phyloP scores from a whole-genome alignment of 2,113 vertebrate genomes.

The Hippocampus mohnikei region DNA sequence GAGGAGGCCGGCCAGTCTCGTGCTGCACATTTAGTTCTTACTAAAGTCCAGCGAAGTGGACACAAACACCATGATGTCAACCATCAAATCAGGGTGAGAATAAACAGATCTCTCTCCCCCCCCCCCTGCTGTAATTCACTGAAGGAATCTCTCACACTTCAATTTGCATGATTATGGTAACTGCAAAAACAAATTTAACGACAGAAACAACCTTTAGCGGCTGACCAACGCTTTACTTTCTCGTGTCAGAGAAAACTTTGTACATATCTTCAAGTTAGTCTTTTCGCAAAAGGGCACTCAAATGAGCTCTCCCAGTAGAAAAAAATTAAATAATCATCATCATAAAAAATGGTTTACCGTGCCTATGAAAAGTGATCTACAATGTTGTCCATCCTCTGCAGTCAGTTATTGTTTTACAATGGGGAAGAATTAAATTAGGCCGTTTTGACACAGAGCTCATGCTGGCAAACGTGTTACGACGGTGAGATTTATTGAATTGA shows the following conservation, averaged over 20 bases:
- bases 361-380: background rate
- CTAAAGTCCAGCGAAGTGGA: conserved; percentile 86
- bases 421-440: background rate
- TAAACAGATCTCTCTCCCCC: background rate
- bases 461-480: background rate
- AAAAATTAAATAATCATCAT: background rate
- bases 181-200: background rate
- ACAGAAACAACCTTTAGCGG: background rate
- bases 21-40: conserved; percentile 84
- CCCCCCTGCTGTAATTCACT: background rate
- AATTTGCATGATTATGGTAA: background rate
- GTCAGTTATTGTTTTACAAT: conserved; percentile 1
- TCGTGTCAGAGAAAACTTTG: background rate
- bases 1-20: conserved; percentile 84
- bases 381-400: background rate
- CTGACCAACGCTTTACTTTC: background rate
- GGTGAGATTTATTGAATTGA: conserved; percentile 1
- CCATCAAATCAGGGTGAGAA: conserved; percentile 84
- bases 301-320: background rate
- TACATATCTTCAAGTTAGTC: background rate
- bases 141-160: background rate
- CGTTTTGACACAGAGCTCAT: background rate
- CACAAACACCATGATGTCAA: conserved; percentile 82
- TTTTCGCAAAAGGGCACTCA: background rate
- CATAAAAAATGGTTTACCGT: background rate